Percentiles rank a stretch among this genome's conserved stretches.
These are phyloP conservation scores for Buathra laborator DNA, from an alignment of 2,888 invertebrate genomes.

Conservation along the genomic window DNA sequence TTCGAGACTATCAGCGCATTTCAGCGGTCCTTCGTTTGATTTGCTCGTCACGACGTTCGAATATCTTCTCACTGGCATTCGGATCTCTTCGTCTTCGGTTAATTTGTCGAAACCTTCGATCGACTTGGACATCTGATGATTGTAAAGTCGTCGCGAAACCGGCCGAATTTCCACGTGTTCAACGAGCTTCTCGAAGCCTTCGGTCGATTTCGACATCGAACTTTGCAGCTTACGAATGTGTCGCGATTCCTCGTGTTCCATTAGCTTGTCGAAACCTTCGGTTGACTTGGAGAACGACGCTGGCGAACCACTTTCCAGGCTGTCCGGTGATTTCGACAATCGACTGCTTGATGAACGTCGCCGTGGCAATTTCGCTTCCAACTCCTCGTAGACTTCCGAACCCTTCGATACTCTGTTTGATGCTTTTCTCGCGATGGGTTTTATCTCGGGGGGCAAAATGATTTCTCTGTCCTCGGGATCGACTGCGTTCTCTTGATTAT, in stretches of 20 bases:
- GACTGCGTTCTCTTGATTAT: conserved; percentile 37
- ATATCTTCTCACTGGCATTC: conserved; percentile 50
- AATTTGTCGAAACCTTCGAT: conserved; percentile 81
- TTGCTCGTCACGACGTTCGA: conserved; percentile 59
- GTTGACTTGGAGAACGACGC: conserved; percentile 79
- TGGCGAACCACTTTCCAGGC: conserved; percentile 75
- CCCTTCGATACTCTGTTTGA: conserved; percentile 77
- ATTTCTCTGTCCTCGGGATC: conserved; percentile 68
- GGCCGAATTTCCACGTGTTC: conserved; percentile 64
- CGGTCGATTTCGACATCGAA: conserved; percentile 79
- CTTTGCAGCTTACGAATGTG: conserved; percentile 69
- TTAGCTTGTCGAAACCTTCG: conserved; percentile 80
- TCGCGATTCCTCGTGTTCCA: conserved; percentile 73
- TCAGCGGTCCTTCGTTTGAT: conserved; percentile 37
- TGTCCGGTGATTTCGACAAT: conserved; percentile 81
- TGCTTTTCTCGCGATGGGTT: conserved; percentile 72
- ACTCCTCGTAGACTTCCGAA: conserved; percentile 80
- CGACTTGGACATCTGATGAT: conserved; percentile 77
- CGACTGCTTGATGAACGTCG: conserved; percentile 78
- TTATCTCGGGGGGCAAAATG: conserved; percentile 67
- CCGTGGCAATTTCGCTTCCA: conserved; percentile 76
- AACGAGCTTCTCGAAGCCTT: conserved; percentile 66
- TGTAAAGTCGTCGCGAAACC: conserved; percentile 59
- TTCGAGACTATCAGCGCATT: conserved; percentile 80
- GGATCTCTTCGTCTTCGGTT: conserved; percentile 72